Conservation (phyloP, 2,113 vertebrate species). For the Cathartes aura region DNA sequence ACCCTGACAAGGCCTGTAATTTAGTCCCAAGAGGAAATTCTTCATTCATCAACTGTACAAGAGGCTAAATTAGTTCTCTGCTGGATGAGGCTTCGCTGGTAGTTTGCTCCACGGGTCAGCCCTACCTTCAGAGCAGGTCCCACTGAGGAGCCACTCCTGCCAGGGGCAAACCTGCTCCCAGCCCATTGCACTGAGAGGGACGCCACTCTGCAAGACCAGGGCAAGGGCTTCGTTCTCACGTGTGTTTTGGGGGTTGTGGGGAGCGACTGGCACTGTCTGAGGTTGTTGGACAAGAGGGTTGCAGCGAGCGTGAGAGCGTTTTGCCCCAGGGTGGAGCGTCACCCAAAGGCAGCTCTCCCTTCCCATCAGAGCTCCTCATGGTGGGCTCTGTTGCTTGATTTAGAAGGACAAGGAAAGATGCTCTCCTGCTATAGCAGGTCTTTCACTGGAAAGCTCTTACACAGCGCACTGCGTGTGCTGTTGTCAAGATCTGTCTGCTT, state of each 20-base stretch:
- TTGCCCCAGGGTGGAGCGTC: not conserved
- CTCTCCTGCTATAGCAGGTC: not conserved
- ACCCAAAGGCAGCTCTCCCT: not conserved
- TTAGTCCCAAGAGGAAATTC: slow-evolving; percentile 86
- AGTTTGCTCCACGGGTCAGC: slow-evolving; percentile 54
- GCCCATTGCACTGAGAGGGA: not conserved
- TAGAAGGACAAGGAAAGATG: not conserved
- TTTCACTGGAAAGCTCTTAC: not conserved
- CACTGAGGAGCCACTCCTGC: not conserved
- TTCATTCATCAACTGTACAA: slow-evolving; percentile 81
- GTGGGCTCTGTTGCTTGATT: not conserved
- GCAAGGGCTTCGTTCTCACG: not conserved
- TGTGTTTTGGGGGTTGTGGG: not conserved
- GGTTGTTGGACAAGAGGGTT: not conserved
- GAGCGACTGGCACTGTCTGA: not conserved
- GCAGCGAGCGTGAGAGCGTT: not conserved
- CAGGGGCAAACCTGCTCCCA: not conserved
- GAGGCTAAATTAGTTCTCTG: slow-evolving; percentile 80
- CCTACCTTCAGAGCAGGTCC: slow-evolving; percentile 63
- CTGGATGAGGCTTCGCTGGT: slow-evolving; percentile 63
- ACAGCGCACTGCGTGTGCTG: not conserved
- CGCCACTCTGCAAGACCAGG: not conserved
- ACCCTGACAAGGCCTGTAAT: slow-evolving; percentile 81
- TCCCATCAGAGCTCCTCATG: not conserved
- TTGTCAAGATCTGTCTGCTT: not conserved